Evolutionary conservation across 53 echinoderm and acorn worm genomes (phyloP).

Genomic region (Paracentrotus lividus): DNA sequence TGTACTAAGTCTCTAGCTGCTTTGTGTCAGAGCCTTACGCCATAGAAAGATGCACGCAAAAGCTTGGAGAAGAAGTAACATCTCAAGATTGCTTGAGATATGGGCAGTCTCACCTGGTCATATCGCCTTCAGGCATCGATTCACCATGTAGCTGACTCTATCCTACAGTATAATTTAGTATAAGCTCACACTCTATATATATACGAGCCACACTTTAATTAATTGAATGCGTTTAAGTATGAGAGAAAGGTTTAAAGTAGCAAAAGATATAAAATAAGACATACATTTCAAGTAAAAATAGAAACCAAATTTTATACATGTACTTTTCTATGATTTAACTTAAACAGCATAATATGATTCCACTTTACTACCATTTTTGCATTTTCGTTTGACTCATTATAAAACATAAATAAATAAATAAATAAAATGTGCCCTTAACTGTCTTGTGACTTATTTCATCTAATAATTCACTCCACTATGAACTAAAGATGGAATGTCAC

Average conservation of each 20-base stretch:
- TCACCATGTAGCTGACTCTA: not conserved
- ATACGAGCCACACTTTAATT: not conserved
- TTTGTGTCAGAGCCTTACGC: not conserved
- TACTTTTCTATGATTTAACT: too few relatives aligned
- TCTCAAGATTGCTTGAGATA: not conserved
- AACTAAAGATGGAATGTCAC: too few relatives aligned
- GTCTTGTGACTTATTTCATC: too few relatives aligned
- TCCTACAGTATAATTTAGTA: not conserved
- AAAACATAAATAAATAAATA: too few relatives aligned
- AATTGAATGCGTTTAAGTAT: slow-evolving; percentile 17
- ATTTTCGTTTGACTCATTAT: too few relatives aligned
- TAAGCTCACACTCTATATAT: not conserved
- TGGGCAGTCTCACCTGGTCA: slow-evolving; percentile 50
- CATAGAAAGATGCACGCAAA: slow-evolving; percentile 9
- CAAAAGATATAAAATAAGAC: too few relatives aligned
- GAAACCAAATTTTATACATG: too few relatives aligned
- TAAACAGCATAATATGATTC: too few relatives aligned
- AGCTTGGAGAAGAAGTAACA: not conserved
- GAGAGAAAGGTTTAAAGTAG: not conserved
- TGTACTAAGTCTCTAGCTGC: not conserved
- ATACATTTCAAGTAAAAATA: too few relatives aligned
- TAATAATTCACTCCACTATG: too few relatives aligned
- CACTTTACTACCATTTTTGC: too few relatives aligned
- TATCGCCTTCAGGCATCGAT: slow-evolving; percentile 21
- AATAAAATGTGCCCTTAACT: too few relatives aligned